phyloP scores from a whole-genome alignment of 2,888 invertebrate species.

The Clivina fossor region DNA sequence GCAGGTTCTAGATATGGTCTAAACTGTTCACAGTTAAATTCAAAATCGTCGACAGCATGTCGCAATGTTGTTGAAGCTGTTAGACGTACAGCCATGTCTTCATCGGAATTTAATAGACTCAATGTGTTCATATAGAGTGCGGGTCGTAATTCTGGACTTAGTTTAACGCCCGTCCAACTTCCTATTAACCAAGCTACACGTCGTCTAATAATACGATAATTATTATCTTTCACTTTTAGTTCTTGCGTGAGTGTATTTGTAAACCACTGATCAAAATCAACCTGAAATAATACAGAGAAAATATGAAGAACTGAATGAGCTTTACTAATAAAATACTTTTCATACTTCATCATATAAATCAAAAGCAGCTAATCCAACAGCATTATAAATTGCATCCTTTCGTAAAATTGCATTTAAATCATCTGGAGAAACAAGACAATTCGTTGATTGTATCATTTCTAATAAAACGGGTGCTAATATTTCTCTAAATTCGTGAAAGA shows the following conservation, averaged over 20 bases:
- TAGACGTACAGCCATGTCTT: conserved; percentile 87
- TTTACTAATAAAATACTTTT: conserved; percentile 33
- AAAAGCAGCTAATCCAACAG: conserved; percentile 84
- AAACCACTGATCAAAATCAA: conserved; percentile 94
- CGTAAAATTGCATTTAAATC: conserved; percentile 78
- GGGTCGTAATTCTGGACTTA: conserved; percentile 77
- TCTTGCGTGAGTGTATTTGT: conserved; percentile 78
- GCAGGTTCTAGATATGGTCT: conserved; percentile 77
- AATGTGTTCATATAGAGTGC: conserved; percentile 77
- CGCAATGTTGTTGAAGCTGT: conserved; percentile 84
- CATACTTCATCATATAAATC: conserved; percentile 85
- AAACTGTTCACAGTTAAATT: conserved; percentile 85
- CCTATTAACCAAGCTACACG: conserved; percentile 84
- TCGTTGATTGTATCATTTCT: conserved; percentile 68
- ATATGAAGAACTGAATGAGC: conserved; percentile 14
- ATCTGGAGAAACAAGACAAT: conserved; percentile 66
- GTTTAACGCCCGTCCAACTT: conserved; percentile 79
- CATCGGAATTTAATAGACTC: conserved; percentile 70
- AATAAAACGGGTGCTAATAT: conserved; percentile 73
- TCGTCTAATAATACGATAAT: conserved; percentile 81
- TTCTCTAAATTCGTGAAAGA: conserved; percentile 78
- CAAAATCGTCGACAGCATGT: conserved; percentile 87
- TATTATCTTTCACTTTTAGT: conserved; percentile 76
- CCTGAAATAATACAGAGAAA: conserved; percentile 53
- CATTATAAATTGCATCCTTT: conserved; percentile 93